phyloP scores from a whole-genome alignment of 2,797 vertebrate species.

The Atherinosoma microstoma region DNA sequence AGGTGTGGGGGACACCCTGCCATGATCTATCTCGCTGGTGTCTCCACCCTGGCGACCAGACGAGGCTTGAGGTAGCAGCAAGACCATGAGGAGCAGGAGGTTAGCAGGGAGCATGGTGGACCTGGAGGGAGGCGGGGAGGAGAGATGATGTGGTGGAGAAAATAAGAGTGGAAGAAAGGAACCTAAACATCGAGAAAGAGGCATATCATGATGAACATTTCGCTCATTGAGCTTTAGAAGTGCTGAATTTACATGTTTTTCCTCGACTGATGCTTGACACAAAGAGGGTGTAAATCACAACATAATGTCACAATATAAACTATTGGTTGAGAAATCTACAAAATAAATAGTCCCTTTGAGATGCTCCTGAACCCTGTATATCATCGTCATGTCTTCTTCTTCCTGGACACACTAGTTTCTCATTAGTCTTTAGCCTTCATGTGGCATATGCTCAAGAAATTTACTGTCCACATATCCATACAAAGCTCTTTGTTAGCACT shows the following conservation, averaged over 20 bases:
- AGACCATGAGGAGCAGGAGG: slow-evolving; percentile 86
- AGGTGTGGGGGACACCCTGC: slow-evolving; percentile 48
- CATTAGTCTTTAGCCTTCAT: slow-evolving; percentile 67
- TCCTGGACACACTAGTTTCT: slow-evolving; percentile 79
- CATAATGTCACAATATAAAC: slow-evolving; percentile 48
- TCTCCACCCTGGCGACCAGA: slow-evolving; percentile 81
- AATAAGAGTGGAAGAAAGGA: neutral
- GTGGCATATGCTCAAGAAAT: slow-evolving; percentile 72
- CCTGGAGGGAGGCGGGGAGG: slow-evolving; percentile 60
- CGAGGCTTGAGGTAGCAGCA: slow-evolving; percentile 87
- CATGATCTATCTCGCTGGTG: slow-evolving; percentile 73
- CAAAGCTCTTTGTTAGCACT: slow-evolving; percentile 63
- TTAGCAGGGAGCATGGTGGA: slow-evolving; percentile 90
- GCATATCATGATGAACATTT: neutral
- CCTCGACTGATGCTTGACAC: neutral
- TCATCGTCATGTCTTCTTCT: slow-evolving; percentile 72
- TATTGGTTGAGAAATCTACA: slow-evolving; percentile 54
- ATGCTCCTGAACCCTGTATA: slow-evolving; percentile 62
- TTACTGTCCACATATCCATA: slow-evolving; percentile 58
- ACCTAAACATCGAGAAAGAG: neutral
- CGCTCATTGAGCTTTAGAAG: neutral
- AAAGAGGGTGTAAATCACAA: slow-evolving; percentile 39
- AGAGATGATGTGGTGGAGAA: slow-evolving; percentile 20
- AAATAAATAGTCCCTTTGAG: slow-evolving; percentile 60
- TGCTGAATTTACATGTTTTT: neutral